A percentile compares a stretch with the other conserved stretches of the same genome.
Conservation (phyloP, 2,888 invertebrate species). For the Galeruca laticollis region DNA sequence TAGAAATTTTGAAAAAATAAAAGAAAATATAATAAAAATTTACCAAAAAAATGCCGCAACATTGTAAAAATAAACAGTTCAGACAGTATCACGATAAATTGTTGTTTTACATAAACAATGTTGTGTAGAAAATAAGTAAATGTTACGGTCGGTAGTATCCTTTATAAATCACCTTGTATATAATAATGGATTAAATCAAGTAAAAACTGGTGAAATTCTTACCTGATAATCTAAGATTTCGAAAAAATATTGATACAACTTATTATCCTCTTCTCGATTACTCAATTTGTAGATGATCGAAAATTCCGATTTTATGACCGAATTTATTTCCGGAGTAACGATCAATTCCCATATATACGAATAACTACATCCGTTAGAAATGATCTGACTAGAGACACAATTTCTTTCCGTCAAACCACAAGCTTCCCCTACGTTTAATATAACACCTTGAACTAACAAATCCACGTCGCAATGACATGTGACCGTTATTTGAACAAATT, state of each 20-base stretch:
- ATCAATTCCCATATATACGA: slow-evolving; percentile 85
- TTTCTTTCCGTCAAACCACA: slow-evolving; percentile 56
- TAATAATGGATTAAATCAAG: too few species aligned
- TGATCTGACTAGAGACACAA: slow-evolving; percentile 65
- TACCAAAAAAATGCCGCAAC: too few species aligned
- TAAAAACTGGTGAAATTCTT: too few species aligned
- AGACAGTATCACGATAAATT: too few species aligned
- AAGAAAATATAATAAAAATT: too few species aligned
- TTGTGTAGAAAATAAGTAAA: not conserved
- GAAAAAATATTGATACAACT: slow-evolving; percentile 77
- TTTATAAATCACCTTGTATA: too few species aligned
- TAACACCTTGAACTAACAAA: slow-evolving; percentile 55
- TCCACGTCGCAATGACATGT: slow-evolving; percentile 69
- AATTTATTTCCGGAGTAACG: slow-evolving; percentile 63
- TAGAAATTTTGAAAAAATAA: too few species aligned
- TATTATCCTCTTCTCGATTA: slow-evolving; percentile 59
- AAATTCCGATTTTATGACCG: slow-evolving; percentile 74
- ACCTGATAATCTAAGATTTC: slow-evolving; percentile 86
- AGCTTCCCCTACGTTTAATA: slow-evolving; percentile 55
- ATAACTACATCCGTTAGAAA: slow-evolving; percentile 80
- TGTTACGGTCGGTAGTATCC: too few species aligned
- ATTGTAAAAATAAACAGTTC: too few species aligned
- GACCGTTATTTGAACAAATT: slow-evolving; percentile 85
- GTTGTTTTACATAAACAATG: too few species aligned
- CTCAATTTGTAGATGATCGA: slow-evolving; percentile 71